phyloP scores from a whole-genome alignment of 2,797 vertebrate genomes.

The Myotis findleyi region DNA sequence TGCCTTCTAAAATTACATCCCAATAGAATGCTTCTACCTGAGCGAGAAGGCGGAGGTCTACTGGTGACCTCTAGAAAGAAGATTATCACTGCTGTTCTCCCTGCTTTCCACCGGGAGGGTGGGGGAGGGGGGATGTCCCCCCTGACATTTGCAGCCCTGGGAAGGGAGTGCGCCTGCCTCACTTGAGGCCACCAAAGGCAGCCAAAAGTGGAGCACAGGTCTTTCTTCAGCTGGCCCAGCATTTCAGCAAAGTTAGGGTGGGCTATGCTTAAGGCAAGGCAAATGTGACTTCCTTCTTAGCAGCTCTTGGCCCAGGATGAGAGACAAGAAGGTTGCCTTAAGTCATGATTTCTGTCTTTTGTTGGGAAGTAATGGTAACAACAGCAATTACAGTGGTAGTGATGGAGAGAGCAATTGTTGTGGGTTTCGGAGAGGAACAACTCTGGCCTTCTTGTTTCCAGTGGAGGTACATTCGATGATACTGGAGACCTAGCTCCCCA shows the following conservation, averaged over 20 bases:
- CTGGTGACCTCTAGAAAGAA: background rate
- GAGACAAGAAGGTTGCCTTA: background rate
- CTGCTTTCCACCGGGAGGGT: background rate
- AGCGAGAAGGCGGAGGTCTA: background rate
- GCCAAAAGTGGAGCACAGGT: no score
- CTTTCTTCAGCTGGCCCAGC: background rate
- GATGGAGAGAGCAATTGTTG: background rate
- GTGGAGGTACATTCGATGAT: accelerated
- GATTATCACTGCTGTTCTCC: background rate
- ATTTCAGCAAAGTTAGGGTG: background rate
- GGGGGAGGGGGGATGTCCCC: no score
- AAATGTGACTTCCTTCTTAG: background rate
- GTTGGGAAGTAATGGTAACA: background rate
- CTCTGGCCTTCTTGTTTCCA: background rate
- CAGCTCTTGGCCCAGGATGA: background rate
- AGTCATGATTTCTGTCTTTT: background rate
- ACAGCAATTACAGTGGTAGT: background rate
- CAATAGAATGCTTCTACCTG: background rate
- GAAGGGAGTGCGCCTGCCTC: background rate
- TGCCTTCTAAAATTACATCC: background rate
- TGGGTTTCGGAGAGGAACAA: background rate
- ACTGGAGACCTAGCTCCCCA: background rate
- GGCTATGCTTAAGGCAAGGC: background rate
- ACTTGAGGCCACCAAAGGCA: background rate
- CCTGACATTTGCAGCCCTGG: background rate